phyloP scores from a whole-genome alignment of 2,888 invertebrate genomes.

The Rhamnusium bicolor region DNA sequence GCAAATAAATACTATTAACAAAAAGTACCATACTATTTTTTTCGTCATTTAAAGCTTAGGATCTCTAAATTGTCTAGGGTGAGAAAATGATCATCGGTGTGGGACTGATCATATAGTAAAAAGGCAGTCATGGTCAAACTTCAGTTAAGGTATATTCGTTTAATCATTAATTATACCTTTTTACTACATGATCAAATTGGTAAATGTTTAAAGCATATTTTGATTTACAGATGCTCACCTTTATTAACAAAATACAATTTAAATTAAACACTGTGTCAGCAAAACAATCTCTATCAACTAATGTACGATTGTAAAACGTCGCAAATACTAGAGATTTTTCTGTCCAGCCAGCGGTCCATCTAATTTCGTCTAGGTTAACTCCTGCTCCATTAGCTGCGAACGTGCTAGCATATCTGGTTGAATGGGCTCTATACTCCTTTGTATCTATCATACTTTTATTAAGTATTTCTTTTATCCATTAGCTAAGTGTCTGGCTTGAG shows the following conservation, averaged over 20 bases:
- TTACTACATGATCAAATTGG: no score
- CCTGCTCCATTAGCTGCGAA: constrained; percentile 51
- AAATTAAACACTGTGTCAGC: constrained; percentile 27
- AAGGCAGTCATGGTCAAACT: constrained; percentile 5
- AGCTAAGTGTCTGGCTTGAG: constrained; percentile 37
- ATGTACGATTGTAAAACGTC: constrained; percentile 40
- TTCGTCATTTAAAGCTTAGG: constrained; percentile 1
- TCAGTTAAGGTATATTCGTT: constrained; percentile 12
- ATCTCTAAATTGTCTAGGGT: constrained; percentile 4
- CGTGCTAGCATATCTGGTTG: constrained; percentile 51
- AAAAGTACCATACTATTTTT: no score
- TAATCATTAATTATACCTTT: no score
- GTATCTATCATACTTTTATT: constrained; percentile 51
- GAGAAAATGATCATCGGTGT: not conserved
- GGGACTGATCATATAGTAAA: no score
- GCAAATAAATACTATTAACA: no score
- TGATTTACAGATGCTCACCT: not conserved
- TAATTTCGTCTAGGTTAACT: constrained; percentile 45
- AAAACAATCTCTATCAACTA: constrained; percentile 28
- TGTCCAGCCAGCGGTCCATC: constrained; percentile 52
- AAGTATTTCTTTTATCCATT: no score
- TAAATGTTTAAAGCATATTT: not conserved
- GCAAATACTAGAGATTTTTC: constrained; percentile 49
- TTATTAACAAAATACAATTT: constrained; percentile 13
- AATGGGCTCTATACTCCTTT: constrained; percentile 42